Evolutionary conservation across 2,888 invertebrate species (phyloP), one percentile per base, ranked within the genome.

Genomic region (Megastigmus dorsalis): DNA sequence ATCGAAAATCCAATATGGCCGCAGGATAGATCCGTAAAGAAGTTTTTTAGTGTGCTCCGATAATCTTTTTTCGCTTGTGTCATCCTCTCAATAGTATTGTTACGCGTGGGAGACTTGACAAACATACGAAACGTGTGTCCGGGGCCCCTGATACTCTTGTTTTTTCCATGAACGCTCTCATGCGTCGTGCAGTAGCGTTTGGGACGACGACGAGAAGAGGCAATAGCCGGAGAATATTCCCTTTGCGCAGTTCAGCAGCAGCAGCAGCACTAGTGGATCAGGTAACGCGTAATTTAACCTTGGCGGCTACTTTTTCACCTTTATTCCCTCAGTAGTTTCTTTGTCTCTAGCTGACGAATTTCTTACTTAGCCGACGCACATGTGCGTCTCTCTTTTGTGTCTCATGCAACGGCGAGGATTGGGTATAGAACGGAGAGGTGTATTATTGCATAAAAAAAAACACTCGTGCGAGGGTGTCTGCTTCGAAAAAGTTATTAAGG

Each of bases 231-330:
- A 54, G 36, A 57, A 48, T 36, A 10, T 57, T 18, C 45, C 26
- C 23, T 28, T 63, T 55, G 23, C 10, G 23, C 28, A 55, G 20
- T 33, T 41, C 60, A 48, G 3, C 26, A 30, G 28, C 30, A 26
- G 28, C 59, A 52, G 50, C 30, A 26, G 28, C 59, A 52, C 41
- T 45, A 10, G 41, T 50, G 3, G 43, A 52, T 23, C 75, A 75
- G 75, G 70, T 75, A 75, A 75, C 55, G 66, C 75, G 75, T 71
- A 67, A 75, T 67, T 66, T 66, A 62, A 67, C 70, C 75, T 67
- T 66, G 67, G 20, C 41, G 7, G 57, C 3, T 4, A 4, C 38
- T 5, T 10, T 38, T 23, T 13, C 15, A 13, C 18, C 20, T 36
- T 18, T n/a, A 18, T 41, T 28, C 4, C 23, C 18, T 33, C 13